Percentiles rank a stretch among this genome's conserved stretches.
Conservation (phyloP, 2,888 invertebrate genomes). For the Pegoplata infirma region DNA sequence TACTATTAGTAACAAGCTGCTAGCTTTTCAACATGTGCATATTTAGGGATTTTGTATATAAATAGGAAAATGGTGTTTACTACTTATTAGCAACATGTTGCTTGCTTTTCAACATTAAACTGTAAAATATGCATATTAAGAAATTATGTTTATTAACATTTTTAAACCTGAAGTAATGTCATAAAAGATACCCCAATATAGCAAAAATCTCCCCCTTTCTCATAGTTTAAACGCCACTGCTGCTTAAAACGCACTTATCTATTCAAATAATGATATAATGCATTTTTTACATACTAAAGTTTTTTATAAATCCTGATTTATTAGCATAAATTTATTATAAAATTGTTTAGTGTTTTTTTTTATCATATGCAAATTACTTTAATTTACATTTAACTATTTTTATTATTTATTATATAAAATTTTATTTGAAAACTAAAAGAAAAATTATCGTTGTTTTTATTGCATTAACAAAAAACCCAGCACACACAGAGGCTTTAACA, state of each 20-base stretch:
- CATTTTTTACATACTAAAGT: not conserved
- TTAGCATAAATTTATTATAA: conserved; percentile 38
- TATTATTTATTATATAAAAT: conserved; percentile 14
- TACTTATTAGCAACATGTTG: too few relatives aligned
- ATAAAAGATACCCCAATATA: too few relatives aligned
- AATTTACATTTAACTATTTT: conserved; percentile 39
- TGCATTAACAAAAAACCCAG: not conserved
- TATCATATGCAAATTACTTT: conserved; percentile 47
- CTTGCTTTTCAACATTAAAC: too few relatives aligned
- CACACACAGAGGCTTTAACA: conserved; percentile 19
- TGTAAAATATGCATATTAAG: too few relatives aligned
- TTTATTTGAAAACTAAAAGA: not conserved
- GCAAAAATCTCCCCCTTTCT: not conserved
- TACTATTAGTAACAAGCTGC: too few relatives aligned
- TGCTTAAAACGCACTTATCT: too few relatives aligned
- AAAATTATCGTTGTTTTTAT: not conserved
- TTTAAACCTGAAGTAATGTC: too few relatives aligned
- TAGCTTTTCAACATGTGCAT: too few relatives aligned
- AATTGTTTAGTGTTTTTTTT: not conserved
- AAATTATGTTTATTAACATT: too few relatives aligned
- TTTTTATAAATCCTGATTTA: conserved; percentile 25
- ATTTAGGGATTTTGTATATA: too few relatives aligned
- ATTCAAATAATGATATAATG: not conserved
- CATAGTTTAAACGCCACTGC: not conserved
- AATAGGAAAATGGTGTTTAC: too few relatives aligned